Conservation (phyloP, 1,140 invertebrate genomes). For the Tribolium castaneum region DNA sequence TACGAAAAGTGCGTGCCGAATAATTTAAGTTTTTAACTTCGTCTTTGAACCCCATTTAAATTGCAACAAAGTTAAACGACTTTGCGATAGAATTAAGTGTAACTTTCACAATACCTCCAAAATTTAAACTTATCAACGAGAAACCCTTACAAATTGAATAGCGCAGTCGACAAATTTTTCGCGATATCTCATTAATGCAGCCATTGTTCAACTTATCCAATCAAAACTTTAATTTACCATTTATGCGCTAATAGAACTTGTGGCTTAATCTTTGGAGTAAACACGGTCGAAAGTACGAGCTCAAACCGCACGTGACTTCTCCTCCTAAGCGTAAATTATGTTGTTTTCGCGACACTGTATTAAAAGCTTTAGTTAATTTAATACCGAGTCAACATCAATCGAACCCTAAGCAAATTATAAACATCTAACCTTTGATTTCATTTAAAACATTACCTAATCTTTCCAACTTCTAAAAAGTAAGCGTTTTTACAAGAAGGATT, state of each 20-base stretch:
- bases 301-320: constrained; percentile 15
- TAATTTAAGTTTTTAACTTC: constrained; percentile 21
- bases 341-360: constrained; percentile 20
- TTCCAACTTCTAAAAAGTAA: too few species aligned
- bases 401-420: neutral
- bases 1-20: constrained; percentile 9
- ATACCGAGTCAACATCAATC: neutral
- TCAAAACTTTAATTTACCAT: constrained; percentile 19
- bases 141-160: constrained; percentile 15
- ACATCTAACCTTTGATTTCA: neutral
- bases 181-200: neutral
- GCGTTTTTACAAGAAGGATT: too few species aligned
- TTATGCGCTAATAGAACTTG: constrained; percentile 4
- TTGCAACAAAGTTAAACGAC: constrained; percentile 21
- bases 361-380: constrained; percentile 22
- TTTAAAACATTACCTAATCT: neutral
- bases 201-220: constrained; percentile 32
- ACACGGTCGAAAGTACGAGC: neutral
- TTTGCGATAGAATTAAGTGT: constrained; percentile 13
- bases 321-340: constrained; percentile 5
- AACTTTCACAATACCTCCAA: constrained; percentile 3
- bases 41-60: neutral
- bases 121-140: neutral
- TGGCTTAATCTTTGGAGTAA: constrained; percentile 16
- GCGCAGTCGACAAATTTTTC: neutral